Evolutionary conservation across 2,113 vertebrate species (phyloP).

Genomic region (Oncorhynchus clarkii): DNA sequence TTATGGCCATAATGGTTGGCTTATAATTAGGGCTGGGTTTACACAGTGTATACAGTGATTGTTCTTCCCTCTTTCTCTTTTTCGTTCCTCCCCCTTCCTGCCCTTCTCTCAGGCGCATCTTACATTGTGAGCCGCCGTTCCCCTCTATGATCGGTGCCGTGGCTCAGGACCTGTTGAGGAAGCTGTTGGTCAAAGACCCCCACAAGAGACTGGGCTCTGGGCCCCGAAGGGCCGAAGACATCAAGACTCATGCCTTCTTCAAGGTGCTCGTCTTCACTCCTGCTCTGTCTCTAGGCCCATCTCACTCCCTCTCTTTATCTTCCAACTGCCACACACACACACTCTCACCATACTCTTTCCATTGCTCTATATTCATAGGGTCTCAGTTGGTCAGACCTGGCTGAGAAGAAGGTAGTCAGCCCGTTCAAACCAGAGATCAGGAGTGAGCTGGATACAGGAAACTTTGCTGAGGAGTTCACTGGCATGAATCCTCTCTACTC

Average conservation of each 20-base stretch:
- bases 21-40: neutral
- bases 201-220: conserved; percentile 85
- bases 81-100: too few species aligned
- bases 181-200: conserved; percentile 86
- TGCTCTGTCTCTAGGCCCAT: too few species aligned
- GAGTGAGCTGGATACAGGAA: conserved; percentile 86
- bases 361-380: conserved; percentile 62
- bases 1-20: neutral
- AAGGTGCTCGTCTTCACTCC: conserved; percentile 70
- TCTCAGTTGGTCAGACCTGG: conserved; percentile 82
- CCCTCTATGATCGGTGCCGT: conserved; percentile 79
- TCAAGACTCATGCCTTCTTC: conserved; percentile 86
- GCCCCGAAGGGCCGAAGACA: conserved; percentile 80
- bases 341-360: neutral
- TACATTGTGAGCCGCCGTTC: conserved; percentile 87
- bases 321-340: neutral
- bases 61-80: too few species aligned
- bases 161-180: conserved; percentile 84
- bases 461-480: conserved; percentile 91
- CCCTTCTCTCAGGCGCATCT: conserved; percentile 76
- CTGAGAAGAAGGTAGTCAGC: conserved; percentile 77
- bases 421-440: conserved; percentile 88
- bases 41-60: neutral
- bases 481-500: conserved; percentile 90
- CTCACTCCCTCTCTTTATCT: neutral